Percentiles rank a stretch among this genome's conserved stretches.
These are phyloP conservation scores for Dolichopus griseipennis DNA, from an alignment of 2,888 invertebrate species.

Conservation along the genomic window DNA sequence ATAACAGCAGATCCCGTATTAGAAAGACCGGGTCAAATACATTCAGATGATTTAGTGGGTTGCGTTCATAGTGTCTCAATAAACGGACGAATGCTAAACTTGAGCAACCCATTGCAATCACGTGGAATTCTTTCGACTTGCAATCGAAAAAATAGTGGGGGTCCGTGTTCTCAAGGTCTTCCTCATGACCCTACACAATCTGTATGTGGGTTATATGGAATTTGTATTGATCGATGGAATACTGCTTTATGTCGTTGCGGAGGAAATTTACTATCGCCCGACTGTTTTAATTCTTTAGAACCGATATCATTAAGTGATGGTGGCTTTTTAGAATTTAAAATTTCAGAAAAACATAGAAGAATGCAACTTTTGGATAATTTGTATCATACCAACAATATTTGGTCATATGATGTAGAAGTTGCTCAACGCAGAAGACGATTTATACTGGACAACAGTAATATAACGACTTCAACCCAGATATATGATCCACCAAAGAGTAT, in stretches of 20 bases:
- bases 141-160: constrained; percentile 57
- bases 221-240: constrained; percentile 81
- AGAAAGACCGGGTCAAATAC: constrained; percentile 81
- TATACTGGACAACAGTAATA: constrained; percentile 35
- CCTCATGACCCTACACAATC: constrained; percentile 38
- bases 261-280: constrained; percentile 61
- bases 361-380: constrained; percentile 77
- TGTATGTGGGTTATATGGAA: constrained; percentile 54
- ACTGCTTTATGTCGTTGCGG: constrained; percentile 63
- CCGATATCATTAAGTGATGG: constrained; percentile 71
- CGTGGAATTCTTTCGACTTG: constrained; percentile 69
- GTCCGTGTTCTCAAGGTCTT: constrained; percentile 50
- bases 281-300: constrained; percentile 69
- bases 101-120: constrained; percentile 66
- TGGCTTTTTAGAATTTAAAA: constrained; percentile 66
- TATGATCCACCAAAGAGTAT: constrained; percentile 59
- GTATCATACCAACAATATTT: constrained; percentile 63
- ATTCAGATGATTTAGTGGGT: constrained; percentile 87
- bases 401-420: constrained; percentile 45
- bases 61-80: constrained; percentile 86
- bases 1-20: constrained; percentile 75
- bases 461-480: constrained; percentile 33
- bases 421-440: constrained; percentile 37
- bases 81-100: constrained; percentile 74
- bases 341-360: constrained; percentile 75